Conservation (phyloP, 2,797 vertebrate genomes). For the Pantherophis vulpinus region DNA sequence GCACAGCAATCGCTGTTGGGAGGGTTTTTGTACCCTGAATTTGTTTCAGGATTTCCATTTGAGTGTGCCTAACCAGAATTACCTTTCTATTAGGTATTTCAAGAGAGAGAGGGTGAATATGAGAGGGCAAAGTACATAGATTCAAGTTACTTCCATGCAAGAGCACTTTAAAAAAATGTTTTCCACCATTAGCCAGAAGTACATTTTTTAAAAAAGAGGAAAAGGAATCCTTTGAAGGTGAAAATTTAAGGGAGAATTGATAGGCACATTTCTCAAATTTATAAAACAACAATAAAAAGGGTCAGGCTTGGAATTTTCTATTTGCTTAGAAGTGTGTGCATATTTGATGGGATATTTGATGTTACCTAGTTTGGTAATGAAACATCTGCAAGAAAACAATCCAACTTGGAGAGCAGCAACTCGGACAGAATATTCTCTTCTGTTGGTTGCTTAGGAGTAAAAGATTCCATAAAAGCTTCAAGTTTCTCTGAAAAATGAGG, state of each 20-base stretch:
- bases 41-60: background rate
- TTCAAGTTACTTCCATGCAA: background rate
- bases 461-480: background rate
- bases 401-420: background rate
- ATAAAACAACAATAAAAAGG: background rate
- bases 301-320: background rate
- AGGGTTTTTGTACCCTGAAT: background rate
- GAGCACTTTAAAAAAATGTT: background rate
- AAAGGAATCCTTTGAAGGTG: background rate
- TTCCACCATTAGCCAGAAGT: background rate
- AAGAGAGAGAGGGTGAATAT: background rate
- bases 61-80: background rate
- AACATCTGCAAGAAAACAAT: background rate
- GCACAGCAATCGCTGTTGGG: background rate
- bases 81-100: too few species aligned
- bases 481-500: background rate
- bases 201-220: background rate
- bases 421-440: background rate
- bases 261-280: background rate
- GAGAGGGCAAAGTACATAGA: background rate
- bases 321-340: background rate
- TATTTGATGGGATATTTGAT: background rate
- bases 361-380: background rate
- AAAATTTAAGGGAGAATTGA: background rate
- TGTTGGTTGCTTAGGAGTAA: background rate